Evolutionary conservation across 1,140 invertebrate genomes (phyloP), one percentile per base, ranked within the genome.

Genomic region (Drosophila punjabiensis): DNA sequence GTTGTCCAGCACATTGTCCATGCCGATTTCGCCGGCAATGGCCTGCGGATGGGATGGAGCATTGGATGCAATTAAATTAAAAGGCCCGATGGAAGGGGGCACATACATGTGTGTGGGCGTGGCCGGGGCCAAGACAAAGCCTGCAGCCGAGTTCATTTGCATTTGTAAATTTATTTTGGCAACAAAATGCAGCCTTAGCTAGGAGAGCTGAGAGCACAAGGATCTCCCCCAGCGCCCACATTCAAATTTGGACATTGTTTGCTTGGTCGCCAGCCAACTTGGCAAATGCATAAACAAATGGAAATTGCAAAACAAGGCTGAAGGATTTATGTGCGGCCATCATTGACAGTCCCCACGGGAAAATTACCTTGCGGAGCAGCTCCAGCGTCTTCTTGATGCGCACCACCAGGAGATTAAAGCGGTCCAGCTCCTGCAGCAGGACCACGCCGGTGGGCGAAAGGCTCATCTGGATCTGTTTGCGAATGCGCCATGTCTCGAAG

Each of bases 11-110:
- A 96, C 94, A 53, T 94, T 94, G 93, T 98, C 97, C 97, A 98
- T 98, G 52, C 97, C 97, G 69, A 98, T 98, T 94, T 98, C 97
- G 45, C 98, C 98, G 48, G 96, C 95, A 53, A 98, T 94, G 3
- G 97, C 97, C 95, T 94, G 82, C 39, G 82, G 81, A 77, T 24
- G 24, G 24, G 24, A 24, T 24, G 24, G 71, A 68, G 58, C 55
- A 85, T 30, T n/a, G 50, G 28, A 52, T 91, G 80, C 87, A 90
- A 90, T 91, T 91, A 90, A 90, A 90, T 90, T 91, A 91, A 90
- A 91, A 91, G 68, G 73, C 71, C 75, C 68, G 80, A 81, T 63
- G 65, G 35, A 62, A 56, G 73, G 65, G 10, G 48, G 48, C 66
- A 77, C 76, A 77, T 18, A 13, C 32, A 35, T 53, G 52, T 89